A percentile compares a stretch with the other conserved stretches of the same genome.
Evolutionary conservation across 1,140 invertebrate genomes (phyloP).

Genomic region (Andrena cerasifolii): DNA sequence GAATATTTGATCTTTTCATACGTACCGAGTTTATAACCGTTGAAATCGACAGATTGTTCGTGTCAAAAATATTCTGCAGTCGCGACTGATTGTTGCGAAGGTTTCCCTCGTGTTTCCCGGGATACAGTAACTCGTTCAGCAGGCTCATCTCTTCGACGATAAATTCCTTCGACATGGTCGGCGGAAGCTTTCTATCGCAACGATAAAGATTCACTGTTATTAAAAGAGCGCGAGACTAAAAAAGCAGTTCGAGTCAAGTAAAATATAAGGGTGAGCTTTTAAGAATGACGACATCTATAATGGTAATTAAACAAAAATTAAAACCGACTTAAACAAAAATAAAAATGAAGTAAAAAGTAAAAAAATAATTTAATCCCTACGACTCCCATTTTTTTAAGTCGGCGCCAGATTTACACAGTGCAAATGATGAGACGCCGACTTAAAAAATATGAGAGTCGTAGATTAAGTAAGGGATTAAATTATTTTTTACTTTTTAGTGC

Average conservation of each 20-base stretch:
- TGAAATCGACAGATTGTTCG: constrained; percentile 74
- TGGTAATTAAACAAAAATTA: too few species aligned
- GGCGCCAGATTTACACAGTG: too few species aligned
- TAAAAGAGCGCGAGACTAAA: background rate
- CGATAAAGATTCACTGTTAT: background rate
- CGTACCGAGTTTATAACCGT: constrained; percentile 68
- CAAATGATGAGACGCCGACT: too few species aligned
- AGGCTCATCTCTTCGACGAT: constrained; percentile 65
- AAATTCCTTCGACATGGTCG: constrained; percentile 55
- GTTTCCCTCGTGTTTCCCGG: constrained; percentile 59
- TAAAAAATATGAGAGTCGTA: too few species aligned
- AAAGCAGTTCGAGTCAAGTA: background rate
- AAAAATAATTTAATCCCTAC: too few species aligned
- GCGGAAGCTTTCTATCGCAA: constrained; percentile 54
- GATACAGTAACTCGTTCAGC: constrained; percentile 64
- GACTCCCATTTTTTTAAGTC: too few species aligned
- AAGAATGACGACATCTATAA: too few species aligned
- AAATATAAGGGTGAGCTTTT: too few species aligned
- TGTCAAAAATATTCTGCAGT: constrained; percentile 77
- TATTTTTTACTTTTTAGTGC: too few species aligned
- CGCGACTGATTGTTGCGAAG: constrained; percentile 61
- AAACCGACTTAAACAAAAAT: too few species aligned
- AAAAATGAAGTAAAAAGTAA: background rate
- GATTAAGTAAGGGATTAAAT: too few species aligned
- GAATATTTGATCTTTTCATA: too few species aligned